Conservation (phyloP, 2,797 vertebrate species). For the Amazona ochrocephala region DNA sequence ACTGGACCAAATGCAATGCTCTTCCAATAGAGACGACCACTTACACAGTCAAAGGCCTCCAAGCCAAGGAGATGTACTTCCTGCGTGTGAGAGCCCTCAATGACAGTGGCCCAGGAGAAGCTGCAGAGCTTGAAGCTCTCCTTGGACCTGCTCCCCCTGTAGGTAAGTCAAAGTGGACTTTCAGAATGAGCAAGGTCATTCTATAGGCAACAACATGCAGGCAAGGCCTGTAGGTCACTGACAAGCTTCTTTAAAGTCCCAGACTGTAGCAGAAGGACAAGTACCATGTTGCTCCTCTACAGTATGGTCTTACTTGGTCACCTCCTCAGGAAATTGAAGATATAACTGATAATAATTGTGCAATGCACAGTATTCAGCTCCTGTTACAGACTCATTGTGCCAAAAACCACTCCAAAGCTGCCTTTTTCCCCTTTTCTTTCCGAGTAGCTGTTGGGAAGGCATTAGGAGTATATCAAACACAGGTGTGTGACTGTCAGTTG, state of each 20-base stretch:
- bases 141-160: constrained; percentile 70
- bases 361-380: not conserved
- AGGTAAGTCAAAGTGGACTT: constrained; percentile 70
- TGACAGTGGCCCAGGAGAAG: constrained; percentile 77
- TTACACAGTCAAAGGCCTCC: constrained; percentile 82
- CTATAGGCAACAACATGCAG: not conserved
- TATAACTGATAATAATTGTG: not conserved
- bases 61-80: constrained; percentile 78
- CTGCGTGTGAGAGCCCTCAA: constrained; percentile 82
- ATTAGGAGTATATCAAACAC: not conserved
- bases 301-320: not conserved
- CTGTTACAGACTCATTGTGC: not conserved
- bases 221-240: not conserved
- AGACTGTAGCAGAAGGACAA: not conserved
- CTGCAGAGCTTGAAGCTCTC: constrained; percentile 73
- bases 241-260: not conserved
- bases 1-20: constrained; percentile 83
- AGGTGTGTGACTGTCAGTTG: not conserved
- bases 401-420: not conserved
- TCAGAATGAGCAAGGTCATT: not conserved
- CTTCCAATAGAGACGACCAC: constrained; percentile 72
- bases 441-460: not conserved
- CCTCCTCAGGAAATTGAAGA: not conserved
- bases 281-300: not conserved
- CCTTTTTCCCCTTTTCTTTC: not conserved